Evolutionary conservation across 92 coral and sea anemone genomes (phyloP).

Genomic region (Epizoanthus rinbou): DNA sequence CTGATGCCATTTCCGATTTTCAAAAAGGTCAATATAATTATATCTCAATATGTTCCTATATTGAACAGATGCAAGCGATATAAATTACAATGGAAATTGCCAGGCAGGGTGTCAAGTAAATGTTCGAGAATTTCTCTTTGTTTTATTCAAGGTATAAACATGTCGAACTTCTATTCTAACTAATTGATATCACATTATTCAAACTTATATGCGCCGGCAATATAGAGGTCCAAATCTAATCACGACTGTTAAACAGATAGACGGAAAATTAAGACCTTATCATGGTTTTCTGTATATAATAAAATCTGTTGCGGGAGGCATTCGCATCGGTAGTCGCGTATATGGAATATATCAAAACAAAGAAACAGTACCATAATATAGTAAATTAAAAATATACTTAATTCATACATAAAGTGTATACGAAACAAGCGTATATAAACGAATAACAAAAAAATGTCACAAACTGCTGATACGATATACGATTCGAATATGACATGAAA

Average conservation of each 20-base stretch:
- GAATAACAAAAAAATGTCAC: no score
- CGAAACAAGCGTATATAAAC: no score
- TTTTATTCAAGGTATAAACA: not conserved
- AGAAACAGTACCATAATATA: not conserved
- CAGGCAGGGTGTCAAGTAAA: not conserved
- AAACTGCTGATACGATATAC: no score
- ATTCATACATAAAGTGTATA: no score
- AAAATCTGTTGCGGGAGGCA: not conserved
- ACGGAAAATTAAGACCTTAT: not conserved
- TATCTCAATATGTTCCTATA: slow-evolving; percentile 1
- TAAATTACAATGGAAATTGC: not conserved
- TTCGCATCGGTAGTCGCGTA: not conserved
- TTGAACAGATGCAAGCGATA: slow-evolving; percentile 18
- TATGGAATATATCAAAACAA: slow-evolving; percentile 8
- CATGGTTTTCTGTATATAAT: no score
- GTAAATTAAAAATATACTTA: not conserved
- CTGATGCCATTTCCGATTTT: slow-evolving; percentile 29
- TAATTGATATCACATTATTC: not conserved
- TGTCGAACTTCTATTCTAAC: not conserved
- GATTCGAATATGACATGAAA: no score
- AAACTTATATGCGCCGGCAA: not conserved
- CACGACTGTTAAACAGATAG: not conserved
- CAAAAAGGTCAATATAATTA: slow-evolving; percentile 1
- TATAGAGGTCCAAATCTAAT: not conserved
- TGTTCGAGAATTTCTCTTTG: not conserved